Conservation (phyloP, 1,140 invertebrate genomes). For the Drosophila obscura region DNA sequence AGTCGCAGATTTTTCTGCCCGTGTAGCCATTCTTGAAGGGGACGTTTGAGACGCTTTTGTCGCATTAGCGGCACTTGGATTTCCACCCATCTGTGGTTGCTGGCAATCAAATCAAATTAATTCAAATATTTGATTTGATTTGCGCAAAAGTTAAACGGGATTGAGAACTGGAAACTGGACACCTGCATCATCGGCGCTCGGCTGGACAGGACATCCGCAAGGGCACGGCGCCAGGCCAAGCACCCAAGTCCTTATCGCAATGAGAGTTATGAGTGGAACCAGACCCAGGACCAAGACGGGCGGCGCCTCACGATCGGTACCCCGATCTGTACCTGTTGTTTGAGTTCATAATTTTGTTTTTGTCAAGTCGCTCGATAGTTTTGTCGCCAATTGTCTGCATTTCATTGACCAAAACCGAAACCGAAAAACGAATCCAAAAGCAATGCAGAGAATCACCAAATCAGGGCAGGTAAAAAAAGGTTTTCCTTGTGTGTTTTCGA, state of each 20-base stretch:
- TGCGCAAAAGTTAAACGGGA: slow-evolving; percentile 14
- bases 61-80: slow-evolving; percentile 23
- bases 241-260: slow-evolving; percentile 46
- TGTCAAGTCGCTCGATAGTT: slow-evolving; percentile 41
- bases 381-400: slow-evolving; percentile 71
- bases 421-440: neutral
- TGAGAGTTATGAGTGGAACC: slow-evolving; percentile 60
- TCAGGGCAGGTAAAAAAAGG: slow-evolving; percentile 62
- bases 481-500: slow-evolving; percentile 19
- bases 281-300: slow-evolving; percentile 10
- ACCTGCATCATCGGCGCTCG: slow-evolving; percentile 20
- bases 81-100: slow-evolving; percentile 27
- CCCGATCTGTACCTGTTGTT: slow-evolving; percentile 22
- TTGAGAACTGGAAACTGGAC: slow-evolving; percentile 1
- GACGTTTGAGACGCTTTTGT: slow-evolving; percentile 3
- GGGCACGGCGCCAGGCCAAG: slow-evolving; percentile 43
- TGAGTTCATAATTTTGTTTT: slow-evolving; percentile 54
- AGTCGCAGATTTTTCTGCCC: neutral
- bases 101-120: slow-evolving; percentile 44
- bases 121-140: slow-evolving; percentile 66
- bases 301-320: slow-evolving; percentile 63
- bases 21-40: slow-evolving; percentile 14
- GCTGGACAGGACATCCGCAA: slow-evolving; percentile 57
- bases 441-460: slow-evolving; percentile 15
- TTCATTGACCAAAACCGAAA: slow-evolving; percentile 45